Base-by-base conservation (phyloP, 1,140 invertebrate species). In the Aphelinus certus region DNA sequence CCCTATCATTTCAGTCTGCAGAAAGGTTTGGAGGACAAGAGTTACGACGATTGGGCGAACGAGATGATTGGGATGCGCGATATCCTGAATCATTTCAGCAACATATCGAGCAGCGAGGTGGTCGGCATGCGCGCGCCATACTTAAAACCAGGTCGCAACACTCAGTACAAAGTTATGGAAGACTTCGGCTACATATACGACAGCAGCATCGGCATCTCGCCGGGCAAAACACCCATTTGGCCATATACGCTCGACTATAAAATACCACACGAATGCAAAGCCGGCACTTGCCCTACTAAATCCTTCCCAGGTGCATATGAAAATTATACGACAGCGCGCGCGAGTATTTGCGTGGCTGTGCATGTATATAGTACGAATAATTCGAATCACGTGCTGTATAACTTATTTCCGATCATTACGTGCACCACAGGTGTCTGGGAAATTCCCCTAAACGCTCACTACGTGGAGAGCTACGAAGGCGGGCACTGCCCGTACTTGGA, bases 21-120 rank as follows among this genome's bases (percentile, higher is more conserved):
- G 83, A 92, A 94, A 83, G 95, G 95, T 48, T 86, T 96, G 1
- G 93, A 96, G 87, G 93, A 95, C 83, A 94, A 95, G 86, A 93
- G 93, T 1, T 96, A 96, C 82, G 95, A 97, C 86, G 94, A 96
- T 86, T 97, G 95, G 95, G 93, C 93, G 1, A 94, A 95, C 46
- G 96, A 97, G 89, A 96, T 97, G 94, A 95, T 97, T 78, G 95
- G 95, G 55, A 96, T 97, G 95, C 90, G 95, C 78, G 94, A 96
- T 84, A 96, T 96, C 81, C 87, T 97, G 0, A 89, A 90, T 62
- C 91, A 93, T 78, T 97, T 96, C 82, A 91, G 95, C 6, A 95
- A 96, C 84, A 91, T 97, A 75, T 93, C 94, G 7, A 91, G 91
- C 61, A 91, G 90, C 71, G 94, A 96, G 81, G 91, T 97, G 51